These are phyloP conservation scores for Rhadina sibilatrix DNA, from an alignment of 2,113 vertebrate species.

Conservation along the genomic window DNA sequence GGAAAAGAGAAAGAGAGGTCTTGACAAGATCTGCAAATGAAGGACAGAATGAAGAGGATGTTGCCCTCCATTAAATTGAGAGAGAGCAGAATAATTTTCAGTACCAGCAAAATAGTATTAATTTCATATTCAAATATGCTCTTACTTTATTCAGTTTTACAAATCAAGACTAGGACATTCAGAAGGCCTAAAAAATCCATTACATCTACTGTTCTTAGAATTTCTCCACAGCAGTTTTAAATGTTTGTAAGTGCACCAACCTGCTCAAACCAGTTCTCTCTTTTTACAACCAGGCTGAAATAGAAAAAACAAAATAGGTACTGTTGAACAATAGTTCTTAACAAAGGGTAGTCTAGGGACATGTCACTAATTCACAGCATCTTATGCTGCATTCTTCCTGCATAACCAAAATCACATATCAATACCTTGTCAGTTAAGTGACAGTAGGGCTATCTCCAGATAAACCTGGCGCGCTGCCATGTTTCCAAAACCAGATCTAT, in stretches of 20 bases:
- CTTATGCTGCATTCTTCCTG: not conserved
- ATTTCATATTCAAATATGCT: not conserved
- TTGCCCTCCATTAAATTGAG: not conserved
- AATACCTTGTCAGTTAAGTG: not conserved
- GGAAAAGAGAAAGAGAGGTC: not conserved
- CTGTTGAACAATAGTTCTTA: not conserved
- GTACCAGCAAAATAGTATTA: not conserved
- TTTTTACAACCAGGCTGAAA: not conserved
- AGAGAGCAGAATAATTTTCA: not conserved
- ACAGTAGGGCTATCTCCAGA: not conserved
- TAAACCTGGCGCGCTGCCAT: not conserved
- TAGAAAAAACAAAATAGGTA: not conserved
- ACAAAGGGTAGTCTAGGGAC: not conserved
- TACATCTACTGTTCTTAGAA: not conserved
- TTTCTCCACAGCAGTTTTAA: not conserved
- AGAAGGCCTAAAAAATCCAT: not conserved
- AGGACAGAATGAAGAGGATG: not conserved
- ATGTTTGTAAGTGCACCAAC: not conserved
- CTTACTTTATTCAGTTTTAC: not conserved
- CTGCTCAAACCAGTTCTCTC: not conserved
- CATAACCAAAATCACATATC: not conserved
- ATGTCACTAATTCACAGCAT: not conserved
- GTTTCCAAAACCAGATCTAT: not conserved
- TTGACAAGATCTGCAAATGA: not conserved
- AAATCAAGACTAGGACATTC: not conserved